Percentiles rank a stretch among this genome's conserved stretches.
Conservation (phyloP, 2,888 invertebrate genomes). For the Lucinisca nassula region DNA sequence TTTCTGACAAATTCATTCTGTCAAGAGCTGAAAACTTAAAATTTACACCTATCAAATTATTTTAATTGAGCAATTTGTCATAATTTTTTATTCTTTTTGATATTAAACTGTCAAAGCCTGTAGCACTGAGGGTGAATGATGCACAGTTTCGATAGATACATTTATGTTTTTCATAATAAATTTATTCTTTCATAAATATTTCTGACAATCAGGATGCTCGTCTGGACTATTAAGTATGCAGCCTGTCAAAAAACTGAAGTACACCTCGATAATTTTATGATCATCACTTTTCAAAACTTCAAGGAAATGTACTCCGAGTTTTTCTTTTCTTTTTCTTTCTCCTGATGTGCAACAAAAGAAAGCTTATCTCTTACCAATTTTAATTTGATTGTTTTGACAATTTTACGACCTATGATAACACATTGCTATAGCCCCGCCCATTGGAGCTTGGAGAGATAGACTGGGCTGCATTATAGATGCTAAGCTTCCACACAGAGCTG, state of each 20-base stretch:
- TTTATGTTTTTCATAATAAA: constrained; percentile 66
- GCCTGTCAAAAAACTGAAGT: constrained; percentile 2
- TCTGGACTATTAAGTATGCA: not conserved
- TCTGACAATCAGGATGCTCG: not conserved
- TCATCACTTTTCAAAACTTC: constrained; percentile 7
- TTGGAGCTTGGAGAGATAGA: too few species aligned
- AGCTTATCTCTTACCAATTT: too few species aligned
- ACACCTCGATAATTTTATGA: constrained; percentile 1
- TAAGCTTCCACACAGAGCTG: too few species aligned
- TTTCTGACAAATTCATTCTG: not conserved
- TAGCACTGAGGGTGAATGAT: constrained; percentile 53
- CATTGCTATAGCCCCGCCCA: too few species aligned
- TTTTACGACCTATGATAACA: too few species aligned
- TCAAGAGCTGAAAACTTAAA: not conserved
- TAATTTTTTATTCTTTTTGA: constrained; percentile 6
- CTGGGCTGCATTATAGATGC: too few species aligned
- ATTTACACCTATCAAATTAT: constrained; percentile 7
- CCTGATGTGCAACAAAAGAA: too few species aligned
- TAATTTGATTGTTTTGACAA: too few species aligned
- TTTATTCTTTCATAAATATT: constrained; percentile 31
- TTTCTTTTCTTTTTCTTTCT: too few species aligned
- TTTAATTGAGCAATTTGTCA: not conserved
- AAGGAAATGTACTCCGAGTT: constrained; percentile 5
- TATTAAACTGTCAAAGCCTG: constrained; percentile 65
- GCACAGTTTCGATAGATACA: constrained; percentile 53